Conservation (phyloP, 2,797 vertebrate species). For the Microchirus variegatus region DNA sequence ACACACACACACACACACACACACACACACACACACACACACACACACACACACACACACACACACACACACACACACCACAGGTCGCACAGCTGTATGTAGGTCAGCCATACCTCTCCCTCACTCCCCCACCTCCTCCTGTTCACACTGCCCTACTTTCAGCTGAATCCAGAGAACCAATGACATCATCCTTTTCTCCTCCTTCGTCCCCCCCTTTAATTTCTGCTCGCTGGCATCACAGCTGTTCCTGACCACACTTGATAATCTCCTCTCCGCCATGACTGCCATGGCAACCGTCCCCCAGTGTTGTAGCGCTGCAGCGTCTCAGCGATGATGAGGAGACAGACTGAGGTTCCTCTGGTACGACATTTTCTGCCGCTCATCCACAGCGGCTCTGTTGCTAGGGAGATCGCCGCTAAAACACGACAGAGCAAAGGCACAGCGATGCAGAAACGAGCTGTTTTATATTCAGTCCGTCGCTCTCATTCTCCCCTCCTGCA, state of each 20-base stretch:
- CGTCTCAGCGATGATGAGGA: too few species aligned
- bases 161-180: slow-evolving; percentile 71
- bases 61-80: slow-evolving; percentile 43
- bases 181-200: slow-evolving; percentile 78
- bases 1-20: slow-evolving; percentile 38
- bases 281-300: slow-evolving; percentile 5
- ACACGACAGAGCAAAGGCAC: slow-evolving; percentile 15
- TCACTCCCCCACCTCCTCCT: slow-evolving; percentile 34
- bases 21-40: slow-evolving; percentile 37
- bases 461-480: slow-evolving; percentile 40
- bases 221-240: slow-evolving; percentile 35
- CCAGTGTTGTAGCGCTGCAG: too few species aligned
- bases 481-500: slow-evolving; percentile 17
- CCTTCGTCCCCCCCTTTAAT: too few species aligned
- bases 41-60: slow-evolving; percentile 22
- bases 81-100: slow-evolving; percentile 81
- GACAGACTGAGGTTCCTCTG: too few species aligned
- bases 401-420: slow-evolving; percentile 58
- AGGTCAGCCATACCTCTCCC: slow-evolving; percentile 69
- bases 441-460: slow-evolving; percentile 2
- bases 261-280: slow-evolving; percentile 28
- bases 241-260: slow-evolving; percentile 34
- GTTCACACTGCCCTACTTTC: slow-evolving; percentile 82
- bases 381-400: slow-evolving; percentile 62
- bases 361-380: slow-evolving; percentile 50